Base-by-base conservation (phyloP, 2,888 invertebrate species). In the Hanleya hanleyi region DNA sequence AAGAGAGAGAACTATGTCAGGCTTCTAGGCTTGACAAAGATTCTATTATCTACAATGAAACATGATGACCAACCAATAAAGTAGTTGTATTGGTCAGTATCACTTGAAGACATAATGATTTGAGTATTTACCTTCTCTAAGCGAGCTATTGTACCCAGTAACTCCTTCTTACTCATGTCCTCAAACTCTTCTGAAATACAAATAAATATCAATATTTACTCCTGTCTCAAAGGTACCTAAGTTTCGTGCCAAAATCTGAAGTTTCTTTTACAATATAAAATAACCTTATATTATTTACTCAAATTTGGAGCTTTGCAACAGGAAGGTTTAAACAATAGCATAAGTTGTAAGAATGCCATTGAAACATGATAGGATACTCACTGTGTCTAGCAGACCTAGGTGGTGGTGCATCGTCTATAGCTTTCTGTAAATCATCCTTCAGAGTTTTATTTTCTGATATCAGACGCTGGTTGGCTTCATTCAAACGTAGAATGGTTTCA, bases 401-500 rank as follows among this genome's bases (percentile, higher is more conserved):
- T 1, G 74, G 73, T 29, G 79, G 78, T 18, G 70, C 72, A 4
- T 83, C 81, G 9, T 87, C 86, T 69, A 88, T 66, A 32, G 84
- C 80, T 69, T 84, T 86, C 65, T 86, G 79, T 7, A 89, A 81
- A 74, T 90, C 90, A 41, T 86, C 85, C 75, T 87, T 89, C 50
- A 90, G 78, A n/a, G 85, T 77, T 73, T 85, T 83, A 74, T 87
- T 89, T 73, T 90, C 90, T 65, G 78, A 68, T 75, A 85, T 84
- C 9, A 90, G 79, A 38, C 85, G 82, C 33, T 87, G 85, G 67
- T 87, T 88, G 41, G 82, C 80, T 70, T 86, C 86, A 74, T 85
- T 90, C 70, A 90, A 80, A 36, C 87, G 77, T 1, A 88, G 76
- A 26, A 90, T 83, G 1, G 89, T 89, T 64, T 89, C 88, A 79